Evolutionary conservation across 2,888 invertebrate species (phyloP).

Genomic region (Zootermopsis nevadensis): DNA sequence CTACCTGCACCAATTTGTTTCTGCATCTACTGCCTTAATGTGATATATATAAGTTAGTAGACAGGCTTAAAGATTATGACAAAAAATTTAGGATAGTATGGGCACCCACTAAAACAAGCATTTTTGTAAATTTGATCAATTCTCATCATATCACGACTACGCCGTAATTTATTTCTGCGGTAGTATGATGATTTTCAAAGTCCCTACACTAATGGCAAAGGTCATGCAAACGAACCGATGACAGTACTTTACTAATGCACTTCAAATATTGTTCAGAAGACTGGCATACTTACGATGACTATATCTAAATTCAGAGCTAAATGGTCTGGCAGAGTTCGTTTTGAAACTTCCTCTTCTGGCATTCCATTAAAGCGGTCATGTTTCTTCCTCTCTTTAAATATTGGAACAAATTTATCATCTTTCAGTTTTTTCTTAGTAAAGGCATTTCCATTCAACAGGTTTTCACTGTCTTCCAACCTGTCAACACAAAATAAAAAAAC

Average conservation of each 20-base stretch:
- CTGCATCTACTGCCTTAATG: too few species aligned
- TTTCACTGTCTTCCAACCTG: slow-evolving; percentile 69
- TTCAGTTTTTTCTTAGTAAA: slow-evolving; percentile 59
- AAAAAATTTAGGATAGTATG: too few species aligned
- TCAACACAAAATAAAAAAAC: not conserved
- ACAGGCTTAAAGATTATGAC: too few species aligned
- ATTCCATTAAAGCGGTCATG: slow-evolving; percentile 96
- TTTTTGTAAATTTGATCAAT: too few species aligned
- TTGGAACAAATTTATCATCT: slow-evolving; percentile 58
- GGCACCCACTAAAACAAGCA: too few species aligned
- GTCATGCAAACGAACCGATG: too few species aligned
- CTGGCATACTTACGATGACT: slow-evolving; percentile 88
- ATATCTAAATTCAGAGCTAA: slow-evolving; percentile 94
- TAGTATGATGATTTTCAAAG: too few species aligned
- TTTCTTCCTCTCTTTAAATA: slow-evolving; percentile 88
- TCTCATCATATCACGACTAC: too few species aligned
- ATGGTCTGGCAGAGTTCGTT: slow-evolving; percentile 94
- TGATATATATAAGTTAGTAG: too few species aligned
- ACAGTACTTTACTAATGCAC: not conserved
- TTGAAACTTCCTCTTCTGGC: slow-evolving; percentile 96
- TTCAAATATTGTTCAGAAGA: not conserved
- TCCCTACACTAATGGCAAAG: too few species aligned
- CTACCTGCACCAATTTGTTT: too few species aligned
- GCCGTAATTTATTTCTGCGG: too few species aligned
- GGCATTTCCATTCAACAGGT: slow-evolving; percentile 66